These are phyloP conservation scores for Gymnoscopelus braueri DNA, from an alignment of 2,797 vertebrate genomes.

Conservation along the genomic window DNA sequence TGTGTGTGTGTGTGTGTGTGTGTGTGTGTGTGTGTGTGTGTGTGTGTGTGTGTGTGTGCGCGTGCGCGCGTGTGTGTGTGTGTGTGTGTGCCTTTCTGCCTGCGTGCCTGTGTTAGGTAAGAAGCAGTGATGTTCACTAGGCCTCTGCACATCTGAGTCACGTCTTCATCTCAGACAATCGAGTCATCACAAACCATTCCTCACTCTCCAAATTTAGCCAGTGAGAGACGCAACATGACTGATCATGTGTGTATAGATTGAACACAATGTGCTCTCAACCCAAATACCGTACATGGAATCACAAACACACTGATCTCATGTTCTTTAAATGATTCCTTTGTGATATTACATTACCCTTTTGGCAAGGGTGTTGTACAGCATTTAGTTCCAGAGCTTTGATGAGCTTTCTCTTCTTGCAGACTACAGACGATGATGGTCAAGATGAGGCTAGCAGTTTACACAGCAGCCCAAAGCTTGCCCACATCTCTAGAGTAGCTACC, in stretches of 20 bases:
- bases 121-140: constrained; percentile 21
- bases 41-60: constrained; percentile 2
- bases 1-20: constrained; percentile 19
- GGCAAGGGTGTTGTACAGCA: constrained; percentile 51
- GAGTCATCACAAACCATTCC: constrained; percentile 25
- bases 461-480: constrained; percentile 70
- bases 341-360: constrained; percentile 37
- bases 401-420: constrained; percentile 50
- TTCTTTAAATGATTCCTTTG: constrained; percentile 42
- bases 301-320: constrained; percentile 20
- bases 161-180: constrained; percentile 16
- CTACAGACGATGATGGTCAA: constrained; percentile 51
- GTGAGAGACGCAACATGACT: constrained; percentile 20
- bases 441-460: constrained; percentile 59
- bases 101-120: background rate
- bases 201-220: constrained; percentile 29
- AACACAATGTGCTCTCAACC: constrained; percentile 37
- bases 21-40: constrained; percentile 9
- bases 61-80: background rate
- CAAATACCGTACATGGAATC: constrained; percentile 44
- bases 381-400: constrained; percentile 51
- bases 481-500: constrained; percentile 76
- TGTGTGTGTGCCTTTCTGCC: background rate
- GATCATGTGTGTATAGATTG: constrained; percentile 36
- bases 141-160: constrained; percentile 40